Evolutionary conservation across 1,140 invertebrate genomes (phyloP).

Genomic region (Drosophila rhopaloa): DNA sequence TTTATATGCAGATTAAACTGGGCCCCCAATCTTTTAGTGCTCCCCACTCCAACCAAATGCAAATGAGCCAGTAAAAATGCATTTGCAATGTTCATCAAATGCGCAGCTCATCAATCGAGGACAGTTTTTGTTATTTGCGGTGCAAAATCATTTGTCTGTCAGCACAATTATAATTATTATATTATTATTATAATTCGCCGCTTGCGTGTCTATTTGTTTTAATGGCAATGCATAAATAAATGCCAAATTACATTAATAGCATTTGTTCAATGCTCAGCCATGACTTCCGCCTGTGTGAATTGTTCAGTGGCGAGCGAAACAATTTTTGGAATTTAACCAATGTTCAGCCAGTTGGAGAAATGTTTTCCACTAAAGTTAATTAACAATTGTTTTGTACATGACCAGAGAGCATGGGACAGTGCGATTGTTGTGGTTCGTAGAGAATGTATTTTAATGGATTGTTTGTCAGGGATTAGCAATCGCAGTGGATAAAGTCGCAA

Average conservation of each 20-base stretch:
- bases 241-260: conserved; percentile 78
- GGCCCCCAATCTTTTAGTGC: background rate
- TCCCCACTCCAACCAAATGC: conserved; percentile 27
- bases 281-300: conserved; percentile 62
- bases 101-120: conserved; percentile 54
- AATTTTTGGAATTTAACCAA: conserved; percentile 37
- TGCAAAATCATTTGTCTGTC: conserved; percentile 60
- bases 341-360: conserved; percentile 51
- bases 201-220: conserved; percentile 67
- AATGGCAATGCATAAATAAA: conserved; percentile 76
- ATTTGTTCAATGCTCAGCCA: conserved; percentile 64
- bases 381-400: conserved; percentile 51
- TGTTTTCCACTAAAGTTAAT: conserved; percentile 65
- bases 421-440: conserved; percentile 36
- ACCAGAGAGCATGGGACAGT: background rate
- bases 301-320: conserved; percentile 41
- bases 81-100: conserved; percentile 71
- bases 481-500: conserved; percentile 24
- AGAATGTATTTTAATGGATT: conserved; percentile 48
- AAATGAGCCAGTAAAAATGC: conserved; percentile 47
- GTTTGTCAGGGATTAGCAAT: conserved; percentile 41
- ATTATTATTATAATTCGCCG: conserved; percentile 65
- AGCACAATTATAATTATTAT: conserved; percentile 46
- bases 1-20: conserved; percentile 70
- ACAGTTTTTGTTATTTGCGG: conserved; percentile 51